These are phyloP conservation scores for Meghimatium bilineatum DNA, from an alignment of 2,888 invertebrate species.

Conservation along the genomic window DNA sequence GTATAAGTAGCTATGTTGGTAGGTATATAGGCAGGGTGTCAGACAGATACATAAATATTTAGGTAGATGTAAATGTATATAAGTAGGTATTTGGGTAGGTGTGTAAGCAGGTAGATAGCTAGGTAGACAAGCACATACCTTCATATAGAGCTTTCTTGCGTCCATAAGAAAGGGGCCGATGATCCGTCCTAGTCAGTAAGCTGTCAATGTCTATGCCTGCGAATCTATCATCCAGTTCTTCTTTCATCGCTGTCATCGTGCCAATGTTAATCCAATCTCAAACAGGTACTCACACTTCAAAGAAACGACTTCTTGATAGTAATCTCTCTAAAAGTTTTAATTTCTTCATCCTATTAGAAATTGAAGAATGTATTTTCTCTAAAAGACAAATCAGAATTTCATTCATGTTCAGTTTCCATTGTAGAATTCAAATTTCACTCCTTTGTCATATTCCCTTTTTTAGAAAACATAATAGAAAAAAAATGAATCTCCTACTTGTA, in stretches of 20 bases:
- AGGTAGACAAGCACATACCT: conserved; percentile 19
- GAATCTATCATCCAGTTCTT: conserved; percentile 46
- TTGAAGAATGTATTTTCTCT: not conserved
- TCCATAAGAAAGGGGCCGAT: conserved; percentile 8
- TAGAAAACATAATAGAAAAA: too few species aligned
- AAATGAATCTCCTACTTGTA: too few species aligned
- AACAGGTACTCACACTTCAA: not conserved
- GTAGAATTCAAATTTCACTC: not conserved
- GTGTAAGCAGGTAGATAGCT: not conserved
- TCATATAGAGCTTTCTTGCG: conserved; percentile 43
- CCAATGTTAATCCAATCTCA: conserved; percentile 13
- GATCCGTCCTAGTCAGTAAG: conserved; percentile 36
- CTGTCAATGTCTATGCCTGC: conserved; percentile 47
- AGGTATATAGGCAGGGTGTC: too few species aligned
- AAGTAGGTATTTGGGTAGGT: not conserved
- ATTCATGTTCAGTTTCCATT: not conserved
- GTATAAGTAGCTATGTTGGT: too few species aligned
- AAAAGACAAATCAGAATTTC: not conserved
- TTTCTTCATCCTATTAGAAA: not conserved
- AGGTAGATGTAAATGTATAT: not conserved
- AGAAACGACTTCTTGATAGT: not conserved
- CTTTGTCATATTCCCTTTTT: too few species aligned
- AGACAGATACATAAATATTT: not conserved
- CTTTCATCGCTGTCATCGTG: conserved; percentile 38
- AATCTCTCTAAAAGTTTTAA: not conserved